These are phyloP conservation scores for Muscicapa striata DNA, from an alignment of 2,797 vertebrate genomes.

Conservation along the genomic window DNA sequence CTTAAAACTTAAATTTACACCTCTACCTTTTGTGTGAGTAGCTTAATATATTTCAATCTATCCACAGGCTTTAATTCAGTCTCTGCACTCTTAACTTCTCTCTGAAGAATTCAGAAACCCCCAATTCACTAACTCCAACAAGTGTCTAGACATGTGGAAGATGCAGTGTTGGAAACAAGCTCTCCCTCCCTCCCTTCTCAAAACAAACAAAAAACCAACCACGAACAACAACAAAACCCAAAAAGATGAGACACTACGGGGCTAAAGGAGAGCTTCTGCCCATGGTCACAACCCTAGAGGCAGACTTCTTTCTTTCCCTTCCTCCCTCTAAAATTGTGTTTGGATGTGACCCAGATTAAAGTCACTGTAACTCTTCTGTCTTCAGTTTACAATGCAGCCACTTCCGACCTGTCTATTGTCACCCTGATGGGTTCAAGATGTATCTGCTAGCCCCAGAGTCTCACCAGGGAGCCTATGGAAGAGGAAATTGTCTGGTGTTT, in stretches of 20 bases:
- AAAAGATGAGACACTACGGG: background rate
- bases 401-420: background rate
- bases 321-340: background rate
- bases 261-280: background rate
- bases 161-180: background rate
- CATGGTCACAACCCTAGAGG: background rate
- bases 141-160: background rate
- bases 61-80: too few relatives aligned
- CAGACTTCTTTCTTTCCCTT: background rate
- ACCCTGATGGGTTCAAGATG: background rate
- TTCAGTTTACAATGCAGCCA: background rate
- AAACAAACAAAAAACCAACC: background rate
- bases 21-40: too few relatives aligned
- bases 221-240: background rate
- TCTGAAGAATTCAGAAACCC: too few relatives aligned
- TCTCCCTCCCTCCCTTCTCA: fast-evolving
- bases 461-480: background rate
- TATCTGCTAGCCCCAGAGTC: background rate
- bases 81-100: too few relatives aligned
- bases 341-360: background rate
- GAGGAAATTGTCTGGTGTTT: background rate
- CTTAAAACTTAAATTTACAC: too few relatives aligned
- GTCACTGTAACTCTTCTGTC: background rate
- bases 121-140: too few relatives aligned
- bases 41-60: too few relatives aligned